Evolutionary conservation across 2,113 vertebrate species (phyloP).

Genomic region (Acinonyx jubatus): DNA sequence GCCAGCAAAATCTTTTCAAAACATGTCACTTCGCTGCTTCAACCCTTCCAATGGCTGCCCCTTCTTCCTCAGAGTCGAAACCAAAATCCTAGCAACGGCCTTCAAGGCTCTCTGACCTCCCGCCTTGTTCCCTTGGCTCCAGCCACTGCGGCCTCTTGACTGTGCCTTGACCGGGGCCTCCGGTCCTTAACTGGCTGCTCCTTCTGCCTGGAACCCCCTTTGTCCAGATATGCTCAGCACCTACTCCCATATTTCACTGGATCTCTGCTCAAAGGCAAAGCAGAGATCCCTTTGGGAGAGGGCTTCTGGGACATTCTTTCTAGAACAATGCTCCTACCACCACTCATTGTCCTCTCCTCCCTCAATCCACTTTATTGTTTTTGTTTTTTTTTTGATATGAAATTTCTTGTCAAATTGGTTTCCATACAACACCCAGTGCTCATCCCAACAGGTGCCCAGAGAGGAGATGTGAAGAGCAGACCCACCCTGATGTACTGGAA

Average conservation of each 20-base stretch:
- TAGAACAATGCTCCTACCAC: not conserved
- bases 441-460: too few species aligned
- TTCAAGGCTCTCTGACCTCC: not conserved
- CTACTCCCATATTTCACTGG: too few species aligned
- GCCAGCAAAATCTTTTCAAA: not conserved
- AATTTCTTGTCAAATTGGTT: too few species aligned
- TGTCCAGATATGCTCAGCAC: not conserved
- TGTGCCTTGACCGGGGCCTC: not conserved
- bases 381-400: too few species aligned
- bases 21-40: not conserved
- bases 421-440: too few species aligned
- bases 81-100: not conserved
- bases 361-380: not conserved
- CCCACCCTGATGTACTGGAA: conserved; percentile 99
- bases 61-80: not conserved
- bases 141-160: not conserved
- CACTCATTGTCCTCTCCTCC: not conserved
- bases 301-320: not conserved
- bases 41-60: not conserved
- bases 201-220: not conserved
- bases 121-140: not conserved
- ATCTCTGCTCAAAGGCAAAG: not conserved
- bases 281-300: not conserved
- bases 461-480: not conserved
- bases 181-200: not conserved